phyloP scores from a whole-genome alignment of 2,888 invertebrate genomes.

The Trichopria drosophilae region DNA sequence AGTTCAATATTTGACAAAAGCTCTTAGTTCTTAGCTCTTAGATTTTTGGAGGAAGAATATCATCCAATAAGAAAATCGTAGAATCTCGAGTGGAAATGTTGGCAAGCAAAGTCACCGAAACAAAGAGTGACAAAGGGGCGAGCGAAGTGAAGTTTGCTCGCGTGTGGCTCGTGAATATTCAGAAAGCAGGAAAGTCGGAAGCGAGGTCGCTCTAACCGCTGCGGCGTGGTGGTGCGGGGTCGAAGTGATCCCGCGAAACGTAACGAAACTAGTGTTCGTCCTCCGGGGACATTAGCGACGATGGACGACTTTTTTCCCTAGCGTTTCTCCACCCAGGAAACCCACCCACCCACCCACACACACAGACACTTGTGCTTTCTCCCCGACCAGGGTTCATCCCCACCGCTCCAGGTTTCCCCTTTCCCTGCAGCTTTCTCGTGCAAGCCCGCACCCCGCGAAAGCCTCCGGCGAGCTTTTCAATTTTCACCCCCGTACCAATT shows the following conservation, averaged over 20 bases:
- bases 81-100: constrained; percentile 34
- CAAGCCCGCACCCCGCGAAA: constrained; percentile 16
- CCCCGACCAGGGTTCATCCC: too few relatives aligned
- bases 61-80: too few relatives aligned
- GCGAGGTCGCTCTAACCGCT: constrained; percentile 38
- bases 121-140: constrained; percentile 4
- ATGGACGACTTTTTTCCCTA: constrained; percentile 30
- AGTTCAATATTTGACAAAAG: too few relatives aligned
- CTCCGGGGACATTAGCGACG: constrained; percentile 15
- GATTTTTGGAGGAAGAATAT: too few relatives aligned
- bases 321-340: too few relatives aligned
- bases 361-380: too few relatives aligned
- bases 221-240: constrained; percentile 23
- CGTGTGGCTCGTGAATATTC: constrained; percentile 40
- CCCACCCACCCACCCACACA: too few relatives aligned
- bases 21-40: too few relatives aligned
- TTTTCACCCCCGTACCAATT: constrained; percentile 44
- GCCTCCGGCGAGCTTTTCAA: constrained; percentile 45
- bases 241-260: constrained; percentile 22
- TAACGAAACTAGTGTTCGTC: constrained; percentile 28
- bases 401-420: constrained; percentile 10
- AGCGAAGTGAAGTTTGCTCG: too few relatives aligned
- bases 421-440: constrained; percentile 17
- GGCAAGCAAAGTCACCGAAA: constrained; percentile 32
- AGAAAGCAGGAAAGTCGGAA: constrained; percentile 36